A percentile compares a stretch with the other conserved stretches of the same genome.
phyloP scores from a whole-genome alignment of 2,113 vertebrate species.

The Anarhynchus alexandrinus region DNA sequence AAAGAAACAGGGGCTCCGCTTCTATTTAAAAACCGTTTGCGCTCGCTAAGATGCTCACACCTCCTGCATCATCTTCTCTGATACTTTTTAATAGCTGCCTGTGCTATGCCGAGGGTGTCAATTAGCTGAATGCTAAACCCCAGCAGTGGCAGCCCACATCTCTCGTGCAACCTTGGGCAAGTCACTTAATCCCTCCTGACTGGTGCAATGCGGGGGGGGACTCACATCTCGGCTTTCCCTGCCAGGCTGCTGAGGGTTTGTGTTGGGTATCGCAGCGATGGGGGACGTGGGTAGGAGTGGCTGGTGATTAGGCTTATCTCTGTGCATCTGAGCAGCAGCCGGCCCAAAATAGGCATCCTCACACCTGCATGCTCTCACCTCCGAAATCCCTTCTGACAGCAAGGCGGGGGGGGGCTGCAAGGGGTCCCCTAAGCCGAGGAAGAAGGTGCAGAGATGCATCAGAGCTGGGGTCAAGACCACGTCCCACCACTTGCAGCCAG shows the following conservation, averaged over 20 bases:
- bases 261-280: rapidly evolving
- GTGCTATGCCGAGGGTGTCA: neutral
- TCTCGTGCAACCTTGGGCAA: neutral
- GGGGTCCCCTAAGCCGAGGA: neutral
- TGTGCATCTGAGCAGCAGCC: neutral
- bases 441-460: neutral
- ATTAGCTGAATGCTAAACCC: neutral
- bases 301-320: neutral
- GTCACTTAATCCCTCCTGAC: neutral
- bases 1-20: neutral
- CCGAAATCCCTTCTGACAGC: neutral
- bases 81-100: neutral
- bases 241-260: neutral
- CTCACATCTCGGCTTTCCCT: neutral
- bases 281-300: rapidly evolving
- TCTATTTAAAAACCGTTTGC: neutral
- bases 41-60: neutral
- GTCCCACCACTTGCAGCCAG: rapidly evolving
- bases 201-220: neutral
- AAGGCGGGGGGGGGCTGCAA: neutral
- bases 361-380: neutral
- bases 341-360: neutral
- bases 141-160: neutral
- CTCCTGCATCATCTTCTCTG: neutral
- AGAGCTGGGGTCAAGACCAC: rapidly evolving